Base-by-base conservation (phyloP, 2,797 vertebrate genomes). In the Decapterus maruadsi region DNA sequence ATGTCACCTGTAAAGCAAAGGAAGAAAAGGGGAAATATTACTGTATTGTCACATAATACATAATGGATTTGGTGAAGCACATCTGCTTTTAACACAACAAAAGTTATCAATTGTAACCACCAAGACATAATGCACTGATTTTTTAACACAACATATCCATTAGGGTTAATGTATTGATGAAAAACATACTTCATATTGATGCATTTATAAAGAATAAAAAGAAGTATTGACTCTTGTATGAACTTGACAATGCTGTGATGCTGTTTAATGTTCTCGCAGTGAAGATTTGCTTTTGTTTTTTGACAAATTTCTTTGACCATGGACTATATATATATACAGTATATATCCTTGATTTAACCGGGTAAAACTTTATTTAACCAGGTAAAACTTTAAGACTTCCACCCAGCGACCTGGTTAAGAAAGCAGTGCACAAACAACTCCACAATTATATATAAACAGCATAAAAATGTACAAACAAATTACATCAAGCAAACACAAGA, bases 1-100 rank as follows among this genome's bases (percentile, higher is more conserved):
- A 76, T 58, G 56, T 80, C 36, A 71, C 81, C 93, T 94, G 85
- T 43, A 81, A 75, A 84, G 16, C 36, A 75, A 81, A 57, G 11
- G 1, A 64, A 5, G 9, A 26, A 40, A 0, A 1, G 13, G 38
- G 36, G 0, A 45, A 14, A 38, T 40, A 57, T 58, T 20, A 36
- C 16, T 53, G 13, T 45, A 42, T 45, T 60, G 38, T 48, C 59
- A n/a, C 36, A 67, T 6, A 22, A 34, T 36, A 5, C 12, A 45
- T 4, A 62, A 9, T 8, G 31, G 29, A 64, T 19, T 31, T 46
- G 43, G 11, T 50, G 38, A 63, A 63, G 58, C 1, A 0, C 46
- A 17, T 54, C 29, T 48, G 22, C 46, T 59, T 5, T 3, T 7
- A 29, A 14, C 51, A 14, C 13, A 29, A 29, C 51, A 59, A 31